phyloP scores from a whole-genome alignment of 2,888 invertebrate species.

The Lasioglossum marginatum region DNA sequence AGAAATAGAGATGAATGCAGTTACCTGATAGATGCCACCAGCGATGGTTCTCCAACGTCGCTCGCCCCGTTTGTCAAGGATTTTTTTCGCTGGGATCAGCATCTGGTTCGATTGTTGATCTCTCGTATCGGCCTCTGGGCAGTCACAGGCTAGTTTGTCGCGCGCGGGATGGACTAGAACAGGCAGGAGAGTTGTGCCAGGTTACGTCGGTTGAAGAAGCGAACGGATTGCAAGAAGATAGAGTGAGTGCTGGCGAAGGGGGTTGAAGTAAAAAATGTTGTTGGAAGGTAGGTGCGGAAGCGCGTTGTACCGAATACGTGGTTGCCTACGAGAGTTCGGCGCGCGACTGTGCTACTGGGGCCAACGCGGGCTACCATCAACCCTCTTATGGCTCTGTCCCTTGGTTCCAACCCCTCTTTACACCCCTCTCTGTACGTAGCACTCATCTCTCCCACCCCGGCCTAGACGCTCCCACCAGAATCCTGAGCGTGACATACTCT shows the following conservation, averaged over 20 bases:
- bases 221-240: neutral
- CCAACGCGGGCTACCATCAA: constrained; percentile 82
- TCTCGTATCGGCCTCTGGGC: constrained; percentile 25
- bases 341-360: constrained; percentile 83
- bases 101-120: constrained; percentile 35
- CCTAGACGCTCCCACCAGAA: constrained; percentile 60
- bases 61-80: neutral
- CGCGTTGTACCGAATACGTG: constrained; percentile 73
- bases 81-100: constrained; percentile 7
- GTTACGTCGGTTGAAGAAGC: neutral
- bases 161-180: constrained; percentile 14
- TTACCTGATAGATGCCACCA: constrained; percentile 24
- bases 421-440: constrained; percentile 59
- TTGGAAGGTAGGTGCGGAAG: constrained; percentile 58
- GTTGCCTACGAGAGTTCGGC: constrained; percentile 81
- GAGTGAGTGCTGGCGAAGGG: constrained; percentile 1
- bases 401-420: constrained; percentile 71
- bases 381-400: constrained; percentile 82
- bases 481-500: constrained; percentile 62
- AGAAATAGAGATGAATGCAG: neutral
- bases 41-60: neutral
- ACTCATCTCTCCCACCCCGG: constrained; percentile 46
- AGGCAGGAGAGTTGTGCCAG: neutral
- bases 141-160: constrained; percentile 43
- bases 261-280: constrained; percentile 18